phyloP scores from a whole-genome alignment of 2,888 invertebrate species.

The Tryphoninae sp. region DNA sequence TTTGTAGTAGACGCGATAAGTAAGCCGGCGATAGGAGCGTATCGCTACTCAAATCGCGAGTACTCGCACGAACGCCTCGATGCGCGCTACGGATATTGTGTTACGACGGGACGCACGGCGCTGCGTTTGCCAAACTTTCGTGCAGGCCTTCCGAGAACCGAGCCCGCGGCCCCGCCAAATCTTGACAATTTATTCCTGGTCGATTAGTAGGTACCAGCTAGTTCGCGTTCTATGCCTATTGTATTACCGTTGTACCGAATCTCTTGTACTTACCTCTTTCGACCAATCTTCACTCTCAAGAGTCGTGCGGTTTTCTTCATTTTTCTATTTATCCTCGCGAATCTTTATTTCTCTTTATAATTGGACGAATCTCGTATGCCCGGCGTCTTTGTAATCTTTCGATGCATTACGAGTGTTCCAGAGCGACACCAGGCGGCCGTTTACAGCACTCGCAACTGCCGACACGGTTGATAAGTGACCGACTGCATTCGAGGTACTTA shows the following conservation, averaged over 20 bases:
- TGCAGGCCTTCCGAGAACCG: conserved; percentile 64
- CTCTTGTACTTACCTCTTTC: not conserved
- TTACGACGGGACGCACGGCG: conserved; percentile 39
- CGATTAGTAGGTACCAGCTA: conserved; percentile 55
- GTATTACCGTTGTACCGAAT: not conserved
- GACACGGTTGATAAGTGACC: no score
- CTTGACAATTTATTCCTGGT: conserved; percentile 67
- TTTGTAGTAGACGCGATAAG: no score
- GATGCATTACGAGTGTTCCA: no score
- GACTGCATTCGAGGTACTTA: no score
- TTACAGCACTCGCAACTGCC: no score
- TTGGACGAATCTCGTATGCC: no score
- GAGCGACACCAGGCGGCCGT: no score
- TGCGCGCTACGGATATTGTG: conserved; percentile 53
- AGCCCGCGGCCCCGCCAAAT: conserved; percentile 62
- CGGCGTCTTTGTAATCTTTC: no score
- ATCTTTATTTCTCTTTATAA: no score
- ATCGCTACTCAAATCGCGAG: not conserved
- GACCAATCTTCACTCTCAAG: not conserved
- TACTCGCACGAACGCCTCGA: not conserved
- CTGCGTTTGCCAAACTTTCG: conserved; percentile 65
- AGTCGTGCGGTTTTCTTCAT: no score
- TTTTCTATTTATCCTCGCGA: no score
- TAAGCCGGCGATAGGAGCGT: no score
- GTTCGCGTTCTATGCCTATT: not conserved